phyloP scores from a whole-genome alignment of 2,888 invertebrate genomes.

The Drosophila gaucha region DNA sequence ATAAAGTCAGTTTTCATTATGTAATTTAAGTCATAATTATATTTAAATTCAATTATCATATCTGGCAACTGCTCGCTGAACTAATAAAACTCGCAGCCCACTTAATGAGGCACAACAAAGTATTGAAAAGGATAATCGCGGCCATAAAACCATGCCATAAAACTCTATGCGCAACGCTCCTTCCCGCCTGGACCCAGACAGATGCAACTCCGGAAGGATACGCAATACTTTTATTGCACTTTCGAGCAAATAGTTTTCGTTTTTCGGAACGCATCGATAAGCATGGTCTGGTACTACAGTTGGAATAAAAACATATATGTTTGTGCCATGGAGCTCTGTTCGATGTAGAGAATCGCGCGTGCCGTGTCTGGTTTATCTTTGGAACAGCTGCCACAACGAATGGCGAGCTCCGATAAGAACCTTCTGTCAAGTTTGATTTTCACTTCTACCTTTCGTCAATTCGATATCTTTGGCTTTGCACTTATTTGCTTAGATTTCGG shows the following conservation, averaged over 20 bases:
- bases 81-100: slow-evolving; percentile 28
- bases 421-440: slow-evolving; percentile 12
- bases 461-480: slow-evolving; percentile 35
- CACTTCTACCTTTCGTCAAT: slow-evolving; percentile 24
- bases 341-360: slow-evolving; percentile 58
- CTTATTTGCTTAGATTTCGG: slow-evolving; percentile 68
- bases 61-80: slow-evolving; percentile 24
- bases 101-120: slow-evolving; percentile 66
- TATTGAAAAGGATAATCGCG: slow-evolving; percentile 57
- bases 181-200: slow-evolving; percentile 31
- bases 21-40: slow-evolving; percentile 31
- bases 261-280: slow-evolving; percentile 33
- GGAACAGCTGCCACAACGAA: slow-evolving; percentile 57
- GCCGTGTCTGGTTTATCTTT: slow-evolving; percentile 57
- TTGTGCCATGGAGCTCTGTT: slow-evolving; percentile 4
- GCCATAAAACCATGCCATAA: slow-evolving; percentile 54
- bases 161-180: slow-evolving; percentile 14
- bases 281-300: slow-evolving; percentile 11
- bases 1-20: slow-evolving; percentile 22
- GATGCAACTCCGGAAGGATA: slow-evolving; percentile 69
- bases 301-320: background rate
- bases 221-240: slow-evolving; percentile 62
- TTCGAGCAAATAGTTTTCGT: slow-evolving; percentile 56
- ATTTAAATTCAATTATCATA: slow-evolving; percentile 52
- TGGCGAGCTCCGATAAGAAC: slow-evolving; percentile 36